phyloP scores from a whole-genome alignment of 2,888 invertebrate genomes.

The Troglohyphantes excavatus region DNA sequence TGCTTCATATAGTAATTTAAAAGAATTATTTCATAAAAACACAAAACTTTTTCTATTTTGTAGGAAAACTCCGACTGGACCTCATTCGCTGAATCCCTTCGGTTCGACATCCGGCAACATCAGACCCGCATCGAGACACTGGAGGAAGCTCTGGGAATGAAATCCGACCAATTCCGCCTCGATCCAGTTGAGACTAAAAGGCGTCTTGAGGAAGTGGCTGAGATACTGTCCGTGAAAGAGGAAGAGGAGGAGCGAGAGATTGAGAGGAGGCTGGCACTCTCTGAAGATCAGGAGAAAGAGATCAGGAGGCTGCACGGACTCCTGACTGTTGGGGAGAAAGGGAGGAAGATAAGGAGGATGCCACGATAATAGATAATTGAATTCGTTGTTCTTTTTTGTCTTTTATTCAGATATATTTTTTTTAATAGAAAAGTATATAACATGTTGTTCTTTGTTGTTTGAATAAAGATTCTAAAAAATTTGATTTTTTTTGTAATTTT shows the following conservation, averaged over 20 bases:
- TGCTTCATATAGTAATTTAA: no score
- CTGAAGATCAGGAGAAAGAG: slow-evolving; percentile 20
- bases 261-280: neutral
- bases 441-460: no score
- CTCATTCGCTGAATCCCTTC: slow-evolving; percentile 35
- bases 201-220: neutral
- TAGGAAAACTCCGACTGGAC: slow-evolving; percentile 67
- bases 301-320: slow-evolving; percentile 48
- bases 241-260: slow-evolving; percentile 19
- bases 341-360: slow-evolving; percentile 31
- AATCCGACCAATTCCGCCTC: neutral
- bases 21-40: no score
- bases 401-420: no score
- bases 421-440: no score
- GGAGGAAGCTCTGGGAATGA: slow-evolving; percentile 21
- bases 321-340: slow-evolving; percentile 36
- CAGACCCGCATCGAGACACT: neutral
- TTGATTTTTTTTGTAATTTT: no score
- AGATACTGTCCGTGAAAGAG: neutral
- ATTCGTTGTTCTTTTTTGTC: no score
- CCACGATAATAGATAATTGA: neutral
- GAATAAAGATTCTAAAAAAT: no score
- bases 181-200: slow-evolving; percentile 10
- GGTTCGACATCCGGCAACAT: slow-evolving; percentile 13
- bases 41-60: no score